Evolutionary conservation across 2,113 vertebrate species (phyloP).

Genomic region (Conger conger): DNA sequence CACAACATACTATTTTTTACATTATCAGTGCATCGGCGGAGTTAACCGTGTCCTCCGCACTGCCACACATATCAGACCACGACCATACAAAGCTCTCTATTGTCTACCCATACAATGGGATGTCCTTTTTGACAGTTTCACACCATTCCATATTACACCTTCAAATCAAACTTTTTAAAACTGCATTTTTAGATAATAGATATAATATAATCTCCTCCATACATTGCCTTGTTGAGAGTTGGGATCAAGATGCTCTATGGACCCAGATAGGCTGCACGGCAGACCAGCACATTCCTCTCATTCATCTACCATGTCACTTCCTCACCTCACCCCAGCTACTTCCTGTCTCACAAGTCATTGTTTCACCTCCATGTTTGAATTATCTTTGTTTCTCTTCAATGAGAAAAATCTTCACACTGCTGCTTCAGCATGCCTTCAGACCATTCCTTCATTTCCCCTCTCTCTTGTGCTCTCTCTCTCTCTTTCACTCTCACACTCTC

Average conservation of each 20-base stretch:
- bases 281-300: neutral
- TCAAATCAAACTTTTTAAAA: too few relatives aligned
- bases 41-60: neutral
- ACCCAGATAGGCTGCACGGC: neutral
- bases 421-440: slow-evolving; percentile 26
- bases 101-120: neutral
- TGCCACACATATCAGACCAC: neutral
- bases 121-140: neutral
- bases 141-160: too few relatives aligned
- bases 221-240: neutral
- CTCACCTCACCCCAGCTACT: slow-evolving; percentile 4
- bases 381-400: slow-evolving; percentile 19
- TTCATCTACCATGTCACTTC: neutral
- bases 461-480: neutral
- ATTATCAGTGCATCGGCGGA: neutral
- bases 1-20: neutral
- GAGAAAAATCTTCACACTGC: slow-evolving; percentile 24
- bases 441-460: slow-evolving; percentile 18
- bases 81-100: neutral
- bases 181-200: too few relatives aligned
- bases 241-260: neutral
- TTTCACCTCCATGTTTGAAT: slow-evolving; percentile 19
- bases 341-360: slow-evolving; percentile 34
- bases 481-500: neutral
- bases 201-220: neutral